phyloP scores from a whole-genome alignment of 92 coral and sea anemone genomes.

The Phenganax marumi region DNA sequence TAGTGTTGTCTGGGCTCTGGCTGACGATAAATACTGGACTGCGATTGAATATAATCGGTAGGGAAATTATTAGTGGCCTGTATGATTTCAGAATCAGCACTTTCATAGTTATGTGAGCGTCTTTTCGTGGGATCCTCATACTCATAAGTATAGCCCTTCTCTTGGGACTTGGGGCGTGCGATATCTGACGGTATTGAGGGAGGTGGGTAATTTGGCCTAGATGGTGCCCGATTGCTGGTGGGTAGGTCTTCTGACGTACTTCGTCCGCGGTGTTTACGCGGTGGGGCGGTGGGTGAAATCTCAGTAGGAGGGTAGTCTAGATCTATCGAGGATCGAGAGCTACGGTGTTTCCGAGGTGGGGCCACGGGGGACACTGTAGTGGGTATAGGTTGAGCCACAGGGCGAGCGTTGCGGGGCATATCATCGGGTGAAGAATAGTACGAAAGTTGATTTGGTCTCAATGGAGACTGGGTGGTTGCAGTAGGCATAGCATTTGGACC shows the following conservation, averaged over 20 bases:
- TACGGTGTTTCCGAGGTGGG: constrained; percentile 4
- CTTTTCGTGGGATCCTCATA: background rate
- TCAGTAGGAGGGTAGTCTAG: background rate
- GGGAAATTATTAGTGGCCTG: background rate
- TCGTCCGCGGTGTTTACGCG: background rate
- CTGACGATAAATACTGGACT: background rate
- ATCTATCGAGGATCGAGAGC: background rate
- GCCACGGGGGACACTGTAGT: background rate
- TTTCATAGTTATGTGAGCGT: background rate
- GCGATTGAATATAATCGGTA: background rate
- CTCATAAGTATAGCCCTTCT: background rate
- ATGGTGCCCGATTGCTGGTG: background rate
- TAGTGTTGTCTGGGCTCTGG: background rate
- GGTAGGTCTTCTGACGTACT: background rate
- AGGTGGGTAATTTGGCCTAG: constrained; percentile 11
- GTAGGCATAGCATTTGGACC: background rate
- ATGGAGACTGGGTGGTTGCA: background rate
- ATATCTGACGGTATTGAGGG: constrained; percentile 1
- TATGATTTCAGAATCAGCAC: background rate
- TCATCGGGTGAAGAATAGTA: constrained; percentile 5
- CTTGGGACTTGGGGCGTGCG: constrained; percentile 3
- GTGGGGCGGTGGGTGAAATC: constrained; percentile 3
- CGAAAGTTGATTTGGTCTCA: background rate
- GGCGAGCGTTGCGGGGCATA: background rate
- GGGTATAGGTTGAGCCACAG: background rate